These are phyloP conservation scores for Sinocyclocheilus rhinocerous DNA, from an alignment of 2,113 vertebrate genomes.

Conservation along the genomic window DNA sequence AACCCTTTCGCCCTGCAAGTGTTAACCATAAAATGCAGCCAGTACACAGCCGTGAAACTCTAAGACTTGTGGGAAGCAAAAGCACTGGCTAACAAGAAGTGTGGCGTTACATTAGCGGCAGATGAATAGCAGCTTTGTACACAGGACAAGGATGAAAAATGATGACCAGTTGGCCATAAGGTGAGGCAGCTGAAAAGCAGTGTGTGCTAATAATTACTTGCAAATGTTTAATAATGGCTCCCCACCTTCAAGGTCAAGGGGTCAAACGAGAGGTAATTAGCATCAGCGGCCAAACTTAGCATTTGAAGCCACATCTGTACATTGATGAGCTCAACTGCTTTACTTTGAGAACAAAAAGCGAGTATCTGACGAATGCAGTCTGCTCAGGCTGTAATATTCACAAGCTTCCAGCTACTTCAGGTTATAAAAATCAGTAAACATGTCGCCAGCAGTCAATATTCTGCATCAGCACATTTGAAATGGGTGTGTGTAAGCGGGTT, in stretches of 20 bases:
- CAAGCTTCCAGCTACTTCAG: neutral
- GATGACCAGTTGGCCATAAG: constrained; percentile 73
- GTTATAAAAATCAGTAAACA: constrained; percentile 15
- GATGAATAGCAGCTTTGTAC: constrained; percentile 79
- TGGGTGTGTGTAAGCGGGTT: neutral
- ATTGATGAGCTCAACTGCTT: neutral
- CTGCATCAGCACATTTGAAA: neutral
- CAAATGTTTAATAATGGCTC: constrained; percentile 64
- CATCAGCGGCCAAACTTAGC: constrained; percentile 2
- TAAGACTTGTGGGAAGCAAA: constrained; percentile 59
- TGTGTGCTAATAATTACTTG: constrained; percentile 74
- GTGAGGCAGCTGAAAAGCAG: constrained; percentile 67
- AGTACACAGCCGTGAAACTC: constrained; percentile 18
- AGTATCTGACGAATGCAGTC: neutral
- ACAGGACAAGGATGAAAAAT: constrained; percentile 77
- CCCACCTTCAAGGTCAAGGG: constrained; percentile 74
- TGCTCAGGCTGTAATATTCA: neutral
- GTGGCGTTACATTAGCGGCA: constrained; percentile 73
- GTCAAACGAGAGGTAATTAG: constrained; percentile 61
- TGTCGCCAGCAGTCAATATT: neutral
- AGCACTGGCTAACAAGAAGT: constrained; percentile 62
- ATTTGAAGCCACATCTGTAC: constrained; percentile 4
- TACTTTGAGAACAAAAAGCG: neutral
- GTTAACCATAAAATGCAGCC: constrained; percentile 15
- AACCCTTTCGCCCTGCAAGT: neutral